A percentile compares a stretch with the other conserved stretches of the same genome.
These are phyloP conservation scores for Creontiades dilutus DNA, from an alignment of 2,888 invertebrate species.

Conservation along the genomic window DNA sequence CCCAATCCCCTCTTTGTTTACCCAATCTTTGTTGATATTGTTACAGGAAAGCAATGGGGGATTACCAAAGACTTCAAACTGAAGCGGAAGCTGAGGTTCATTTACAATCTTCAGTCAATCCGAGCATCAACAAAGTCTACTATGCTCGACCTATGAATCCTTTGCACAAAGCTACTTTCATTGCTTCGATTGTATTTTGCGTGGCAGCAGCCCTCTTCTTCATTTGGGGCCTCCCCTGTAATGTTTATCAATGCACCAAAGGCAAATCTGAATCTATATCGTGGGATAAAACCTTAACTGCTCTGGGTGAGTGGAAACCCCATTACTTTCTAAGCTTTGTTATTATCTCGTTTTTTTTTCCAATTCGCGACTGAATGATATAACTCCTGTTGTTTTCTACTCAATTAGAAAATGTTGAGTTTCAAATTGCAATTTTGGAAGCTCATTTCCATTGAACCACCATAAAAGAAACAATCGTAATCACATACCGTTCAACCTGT, in stretches of 20 bases:
- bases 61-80: constrained; percentile 75
- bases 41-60: constrained; percentile 73
- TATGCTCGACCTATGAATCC: constrained; percentile 83
- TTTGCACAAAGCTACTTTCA: constrained; percentile 84
- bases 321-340: too few relatives aligned
- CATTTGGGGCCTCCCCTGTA: constrained; percentile 88
- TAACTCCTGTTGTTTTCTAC: not conserved
- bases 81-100: constrained; percentile 72
- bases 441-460: too few relatives aligned
- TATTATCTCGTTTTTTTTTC: too few relatives aligned
- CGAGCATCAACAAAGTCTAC: constrained; percentile 72
- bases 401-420: not conserved
- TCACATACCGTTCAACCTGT: too few relatives aligned
- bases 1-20: too few relatives aligned
- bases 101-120: constrained; percentile 34
- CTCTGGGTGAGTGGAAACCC: constrained; percentile 78
- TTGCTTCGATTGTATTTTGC: constrained; percentile 86
- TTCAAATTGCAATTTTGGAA: too few relatives aligned
- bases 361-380: not conserved
- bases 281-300: constrained; percentile 79
- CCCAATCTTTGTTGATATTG: not conserved
- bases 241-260: constrained; percentile 83
- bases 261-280: constrained; percentile 77
- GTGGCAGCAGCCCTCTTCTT: constrained; percentile 86
- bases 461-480: too few relatives aligned